Base-by-base conservation (phyloP, 2,113 vertebrate genomes). In the Antechinus flavipes region DNA sequence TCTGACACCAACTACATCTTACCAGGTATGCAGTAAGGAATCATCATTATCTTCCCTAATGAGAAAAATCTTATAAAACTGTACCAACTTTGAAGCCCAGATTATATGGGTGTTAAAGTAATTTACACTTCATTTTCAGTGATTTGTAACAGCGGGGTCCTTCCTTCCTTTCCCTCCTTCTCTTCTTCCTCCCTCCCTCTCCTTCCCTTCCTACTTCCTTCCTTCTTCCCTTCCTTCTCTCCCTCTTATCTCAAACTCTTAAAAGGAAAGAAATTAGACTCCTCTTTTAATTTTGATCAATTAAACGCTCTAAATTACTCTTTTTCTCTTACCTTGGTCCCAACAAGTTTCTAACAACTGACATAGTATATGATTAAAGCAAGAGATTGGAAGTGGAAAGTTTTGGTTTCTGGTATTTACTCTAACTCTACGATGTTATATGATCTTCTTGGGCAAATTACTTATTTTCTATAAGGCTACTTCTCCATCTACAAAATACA, bases 81-180 rank as follows among this genome's bases (percentile, higher is more conserved):
- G 4, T 4, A 84, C n/a, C 5, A 84, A 2, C 19, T 8, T 84
- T 84, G 5, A 42, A 84, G 35, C n/a, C 35, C 68, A 42, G 68
- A 7, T 84, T 84, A 42, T 42, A 42, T n/a, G 16, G 35, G 6
- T 42, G 96, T 89, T 97, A 96, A 98, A 98, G 97, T 97, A 97
- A 97, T 98, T 97, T 96, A 95, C 96, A 98, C 96, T 98, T 96
- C 92, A 96, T 95, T 97, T 93, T 95, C 91, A 97, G 97, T 54
- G 96, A 93, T 84, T 95, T 96, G 68, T 95, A 96, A 96, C 96
- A 92, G 93, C 92, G 14, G 27, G 2, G 1, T 35, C 11, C 12
- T 35, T 30, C 58, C 11, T 61, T 30, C 58, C 27, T 14, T 30
- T 26, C 27, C 30, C 30, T 30, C 58, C 27, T 58, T 12, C 58